phyloP scores from a whole-genome alignment of 2,888 invertebrate species.

The Synanthedon tipuliformis region DNA sequence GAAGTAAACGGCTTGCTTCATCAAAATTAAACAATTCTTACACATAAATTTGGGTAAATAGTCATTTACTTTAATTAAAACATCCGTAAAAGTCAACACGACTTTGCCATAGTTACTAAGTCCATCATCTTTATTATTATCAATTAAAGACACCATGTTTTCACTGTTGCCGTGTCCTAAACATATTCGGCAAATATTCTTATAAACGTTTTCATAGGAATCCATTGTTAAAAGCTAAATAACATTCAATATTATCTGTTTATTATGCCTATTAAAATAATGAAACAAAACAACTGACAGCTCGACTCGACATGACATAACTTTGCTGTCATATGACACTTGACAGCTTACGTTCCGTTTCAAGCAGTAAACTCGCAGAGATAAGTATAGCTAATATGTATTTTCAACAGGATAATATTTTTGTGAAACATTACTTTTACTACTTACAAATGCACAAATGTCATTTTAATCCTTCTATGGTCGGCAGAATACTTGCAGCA shows the following conservation, averaged over 20 bases:
- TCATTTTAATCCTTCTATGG: too few relatives aligned
- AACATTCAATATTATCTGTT: neutral
- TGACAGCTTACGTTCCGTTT: too few relatives aligned
- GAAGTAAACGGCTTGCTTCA: conserved; percentile 44
- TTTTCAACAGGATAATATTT: too few relatives aligned
- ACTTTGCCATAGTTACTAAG: conserved; percentile 40
- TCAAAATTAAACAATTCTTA: conserved; percentile 30
- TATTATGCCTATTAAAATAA: neutral
- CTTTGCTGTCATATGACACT: too few relatives aligned
- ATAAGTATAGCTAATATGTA: too few relatives aligned
- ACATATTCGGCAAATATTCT: conserved; percentile 45
- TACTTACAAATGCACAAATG: too few relatives aligned
- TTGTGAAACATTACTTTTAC: too few relatives aligned
- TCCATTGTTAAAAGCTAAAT: conserved; percentile 18
- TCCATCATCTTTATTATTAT: conserved; percentile 25
- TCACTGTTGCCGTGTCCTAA: conserved; percentile 23
- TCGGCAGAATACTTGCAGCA: too few relatives aligned
- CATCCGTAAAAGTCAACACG: conserved; percentile 28
- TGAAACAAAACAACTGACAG: neutral
- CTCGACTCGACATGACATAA: neutral
- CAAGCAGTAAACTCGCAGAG: too few relatives aligned
- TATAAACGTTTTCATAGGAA: conserved; percentile 27
- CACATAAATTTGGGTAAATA: conserved; percentile 42
- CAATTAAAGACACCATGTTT: conserved; percentile 36
- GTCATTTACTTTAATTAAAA: conserved; percentile 29